Evolutionary conservation across 2,797 vertebrate species (phyloP), one percentile per base, ranked within the genome.

Genomic region (Podarcis siculus): DNA sequence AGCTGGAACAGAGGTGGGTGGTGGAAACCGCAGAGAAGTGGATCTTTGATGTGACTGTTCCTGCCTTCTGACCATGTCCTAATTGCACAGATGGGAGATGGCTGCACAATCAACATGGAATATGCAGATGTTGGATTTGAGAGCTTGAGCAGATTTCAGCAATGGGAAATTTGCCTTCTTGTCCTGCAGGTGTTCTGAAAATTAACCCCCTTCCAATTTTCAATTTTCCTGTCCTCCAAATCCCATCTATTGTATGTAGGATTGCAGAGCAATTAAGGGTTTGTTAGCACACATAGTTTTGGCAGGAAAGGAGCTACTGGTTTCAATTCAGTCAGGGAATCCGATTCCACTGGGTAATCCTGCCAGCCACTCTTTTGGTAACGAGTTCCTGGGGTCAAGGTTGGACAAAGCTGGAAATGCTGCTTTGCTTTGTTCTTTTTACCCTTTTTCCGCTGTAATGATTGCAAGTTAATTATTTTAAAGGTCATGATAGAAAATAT

Each of bases 221-320:
- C 42, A 76, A 85, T 93, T 55, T 55, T 55, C 80, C 88, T 49
- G 86, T 89, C 90, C 92, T 86, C 88, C 92, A 1, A 9, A 90
- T 90, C 87, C 83, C 58, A 4, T 1, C 88, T 73, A 80, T 81
- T 84, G 2, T 88, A 55, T 32, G 15, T 0, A 1, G 90, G 90
- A 35, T 87, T 66, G 76, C 42, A 88, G 92, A 93, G 92, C 90
- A 94, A 91, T 91, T 90, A 86, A 80, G 83, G 83, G 35, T 90
- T 86, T 0, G 0, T 61, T 19, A 72, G 49, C 0, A 0, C 67
- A 73, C 86, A 37, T 25, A 67, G 73, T 58, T 94, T 85, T 81
- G 89, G 91, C 86, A 89, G 85, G 91, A 92, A 91, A 95, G 94
- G 94, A 93, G 89, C 92, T 90, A 89, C 85, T 92, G 89, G 85